Conservation (phyloP, 1,140 invertebrate species). For the Steinernema khuongi region DNA sequence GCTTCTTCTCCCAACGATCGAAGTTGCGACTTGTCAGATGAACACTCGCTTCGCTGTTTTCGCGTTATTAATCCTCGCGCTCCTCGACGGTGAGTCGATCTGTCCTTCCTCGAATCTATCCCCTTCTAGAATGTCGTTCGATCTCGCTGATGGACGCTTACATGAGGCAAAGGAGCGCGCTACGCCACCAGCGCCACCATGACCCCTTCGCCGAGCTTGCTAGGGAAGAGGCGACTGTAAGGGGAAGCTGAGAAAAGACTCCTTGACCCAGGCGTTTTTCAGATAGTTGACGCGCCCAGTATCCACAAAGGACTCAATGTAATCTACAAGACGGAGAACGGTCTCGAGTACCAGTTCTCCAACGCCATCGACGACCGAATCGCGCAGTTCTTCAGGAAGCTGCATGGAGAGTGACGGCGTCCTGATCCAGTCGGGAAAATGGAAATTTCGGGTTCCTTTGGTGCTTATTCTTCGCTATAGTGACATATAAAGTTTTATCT, state of each 20-base stretch:
- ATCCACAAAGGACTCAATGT: background rate
- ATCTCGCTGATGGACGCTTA: slow-evolving; percentile 5
- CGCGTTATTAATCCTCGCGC: background rate
- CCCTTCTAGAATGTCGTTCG: background rate
- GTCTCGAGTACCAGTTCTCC: background rate
- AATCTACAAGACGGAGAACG: slow-evolving; percentile 1
- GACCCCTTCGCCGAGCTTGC: background rate
- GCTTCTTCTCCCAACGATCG: slow-evolving; percentile 6
- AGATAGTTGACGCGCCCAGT: background rate
- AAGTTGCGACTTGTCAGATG: background rate
- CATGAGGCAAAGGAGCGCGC: background rate
- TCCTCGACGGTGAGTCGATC: background rate
- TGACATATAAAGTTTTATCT: background rate
- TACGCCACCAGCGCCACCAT: background rate
- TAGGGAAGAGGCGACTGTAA: background rate
- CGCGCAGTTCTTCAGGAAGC: background rate
- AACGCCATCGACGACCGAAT: background rate
- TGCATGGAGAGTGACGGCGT: background rate
- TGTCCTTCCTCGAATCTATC: background rate
- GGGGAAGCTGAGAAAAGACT: background rate
- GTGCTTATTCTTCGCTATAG: background rate
- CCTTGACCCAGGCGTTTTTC: background rate
- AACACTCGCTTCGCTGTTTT: background rate
- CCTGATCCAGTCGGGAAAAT: background rate
- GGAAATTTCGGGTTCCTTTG: background rate